Conservation (phyloP, 2,113 vertebrate genomes). For the Podarcis muralis region DNA sequence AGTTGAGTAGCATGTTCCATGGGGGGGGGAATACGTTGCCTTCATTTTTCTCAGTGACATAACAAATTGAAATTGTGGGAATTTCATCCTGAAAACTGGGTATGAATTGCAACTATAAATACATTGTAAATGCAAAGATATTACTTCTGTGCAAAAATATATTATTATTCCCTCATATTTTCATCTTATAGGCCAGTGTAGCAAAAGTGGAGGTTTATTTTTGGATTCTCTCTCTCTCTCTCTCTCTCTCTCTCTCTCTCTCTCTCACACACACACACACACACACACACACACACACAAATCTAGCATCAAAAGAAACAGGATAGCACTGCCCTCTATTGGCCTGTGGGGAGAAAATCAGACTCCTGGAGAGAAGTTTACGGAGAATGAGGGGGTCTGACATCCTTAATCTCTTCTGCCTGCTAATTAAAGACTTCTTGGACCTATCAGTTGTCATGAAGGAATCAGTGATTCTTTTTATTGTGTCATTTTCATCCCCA, state of each 20-base stretch:
- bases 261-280: not conserved
- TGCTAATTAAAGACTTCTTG: not conserved
- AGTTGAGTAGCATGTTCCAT: not conserved
- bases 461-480: not conserved
- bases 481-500: constrained; percentile 3
- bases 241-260: not conserved
- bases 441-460: constrained; percentile 36
- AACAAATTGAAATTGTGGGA: fast-evolving
- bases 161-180: not conserved
- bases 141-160: not conserved
- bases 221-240: not conserved
- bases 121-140: not conserved
- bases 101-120: not conserved
- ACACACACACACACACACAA: not conserved
- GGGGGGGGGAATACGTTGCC: not conserved
- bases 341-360: constrained; percentile 56
- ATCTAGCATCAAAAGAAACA: constrained; percentile 40
- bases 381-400: not conserved
- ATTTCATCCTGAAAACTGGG: not conserved
- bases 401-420: not conserved
- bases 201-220: constrained; percentile 6
- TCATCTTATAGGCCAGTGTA: not conserved
- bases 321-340: constrained; percentile 90
- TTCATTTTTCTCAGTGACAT: fast-evolving
- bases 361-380: not conserved